A percentile compares a stretch with the other conserved stretches of the same genome.
Evolutionary conservation across 2,113 vertebrate genomes (phyloP).

Genomic region (Nicator chloris): DNA sequence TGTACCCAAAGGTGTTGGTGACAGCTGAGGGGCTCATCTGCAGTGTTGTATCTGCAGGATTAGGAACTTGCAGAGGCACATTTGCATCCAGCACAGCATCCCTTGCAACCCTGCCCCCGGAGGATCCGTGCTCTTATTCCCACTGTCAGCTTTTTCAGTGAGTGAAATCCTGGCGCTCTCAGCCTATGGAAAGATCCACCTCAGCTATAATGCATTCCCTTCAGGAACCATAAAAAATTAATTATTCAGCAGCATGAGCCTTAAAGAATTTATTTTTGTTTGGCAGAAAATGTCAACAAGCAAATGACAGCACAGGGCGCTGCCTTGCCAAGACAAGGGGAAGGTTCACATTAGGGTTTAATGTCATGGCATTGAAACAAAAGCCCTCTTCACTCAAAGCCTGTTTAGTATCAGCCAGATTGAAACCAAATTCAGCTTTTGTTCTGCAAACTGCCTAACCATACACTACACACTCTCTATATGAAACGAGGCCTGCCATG

Average conservation of each 20-base stretch:
- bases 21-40: not conserved
- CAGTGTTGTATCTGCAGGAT: not conserved
- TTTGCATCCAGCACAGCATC: not conserved
- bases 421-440: slow-evolving; percentile 27
- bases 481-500: not conserved
- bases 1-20: not conserved
- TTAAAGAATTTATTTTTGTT: slow-evolving; percentile 33
- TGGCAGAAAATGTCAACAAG: slow-evolving; percentile 27
- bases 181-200: slow-evolving; percentile 17
- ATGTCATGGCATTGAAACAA: not conserved
- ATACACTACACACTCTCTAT: not conserved
- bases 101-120: not conserved
- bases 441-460: not conserved
- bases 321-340: not conserved
- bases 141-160: not conserved
- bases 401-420: slow-evolving; percentile 9
- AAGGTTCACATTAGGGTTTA: slow-evolving; percentile 14
- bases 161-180: not conserved
- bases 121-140: not conserved
- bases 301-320: not conserved
- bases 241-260: slow-evolving; percentile 8
- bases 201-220: slow-evolving; percentile 4
- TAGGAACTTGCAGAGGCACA: not conserved
- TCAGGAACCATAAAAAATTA: slow-evolving; percentile 35
- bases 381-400: not conserved